Percentiles rank a stretch among this genome's conserved stretches.
phyloP scores from a whole-genome alignment of 2,797 vertebrate genomes.

The Salarias fasciatus region DNA sequence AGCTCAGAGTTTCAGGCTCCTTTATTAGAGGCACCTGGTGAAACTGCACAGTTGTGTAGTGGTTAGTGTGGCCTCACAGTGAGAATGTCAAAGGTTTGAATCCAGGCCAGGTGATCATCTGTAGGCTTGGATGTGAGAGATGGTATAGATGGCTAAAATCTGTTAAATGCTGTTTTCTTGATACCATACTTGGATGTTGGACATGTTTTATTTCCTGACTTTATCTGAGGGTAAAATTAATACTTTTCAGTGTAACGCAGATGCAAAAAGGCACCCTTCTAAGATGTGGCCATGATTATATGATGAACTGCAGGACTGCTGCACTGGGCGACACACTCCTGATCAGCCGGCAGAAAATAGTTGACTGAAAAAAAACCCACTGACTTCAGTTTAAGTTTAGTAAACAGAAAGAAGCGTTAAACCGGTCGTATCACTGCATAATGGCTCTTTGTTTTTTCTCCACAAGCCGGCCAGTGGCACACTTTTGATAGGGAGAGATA shows the following conservation, averaged over 20 bases:
- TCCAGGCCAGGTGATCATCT: too few species aligned
- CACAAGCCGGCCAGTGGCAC: conserved; percentile 4
- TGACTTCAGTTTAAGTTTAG: neutral
- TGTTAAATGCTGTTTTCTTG: neutral
- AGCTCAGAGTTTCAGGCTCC: neutral
- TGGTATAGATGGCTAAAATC: neutral
- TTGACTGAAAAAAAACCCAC: too few species aligned
- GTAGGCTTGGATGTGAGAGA: too few species aligned
- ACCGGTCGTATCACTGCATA: neutral
- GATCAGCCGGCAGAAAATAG: too few species aligned
- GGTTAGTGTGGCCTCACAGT: too few species aligned
- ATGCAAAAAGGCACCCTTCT: neutral
- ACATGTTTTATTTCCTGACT: neutral
- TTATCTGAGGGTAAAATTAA: neutral
- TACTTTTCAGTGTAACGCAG: neutral
- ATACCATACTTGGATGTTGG: neutral
- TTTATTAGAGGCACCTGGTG: conserved; percentile 5
- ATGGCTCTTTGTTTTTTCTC: neutral
- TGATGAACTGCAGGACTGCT: conserved; percentile 1
- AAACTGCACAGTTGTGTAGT: too few species aligned
- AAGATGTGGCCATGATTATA: neutral
- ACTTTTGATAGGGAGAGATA: conserved; percentile 24
- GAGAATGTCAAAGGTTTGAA: too few species aligned
- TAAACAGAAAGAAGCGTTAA: neutral
- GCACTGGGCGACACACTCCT: conserved; percentile 1